Evolutionary conservation across 2,797 vertebrate species (phyloP), one percentile per base, ranked within the genome.

Genomic region (Phrynocephalus vlangalii): DNA sequence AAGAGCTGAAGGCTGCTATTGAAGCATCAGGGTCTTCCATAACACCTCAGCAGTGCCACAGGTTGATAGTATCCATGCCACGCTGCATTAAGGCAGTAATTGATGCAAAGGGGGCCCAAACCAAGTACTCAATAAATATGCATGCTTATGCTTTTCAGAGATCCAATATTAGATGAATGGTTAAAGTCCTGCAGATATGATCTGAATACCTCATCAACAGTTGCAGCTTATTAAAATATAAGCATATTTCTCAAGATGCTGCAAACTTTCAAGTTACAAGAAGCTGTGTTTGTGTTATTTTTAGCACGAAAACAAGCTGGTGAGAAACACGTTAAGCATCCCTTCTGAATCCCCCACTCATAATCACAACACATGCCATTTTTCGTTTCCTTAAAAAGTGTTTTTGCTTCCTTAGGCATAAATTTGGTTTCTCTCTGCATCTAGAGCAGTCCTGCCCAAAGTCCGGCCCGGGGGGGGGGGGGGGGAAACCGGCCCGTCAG

Each of bases 221-320:
- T 28, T 38, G n/a, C 56, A 13, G n/a, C 33, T 80, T 78, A 26
- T 26, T n/a, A n/a, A 79, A 79, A 79, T 56, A 13, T 56, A 28
- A 13, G 15, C 48, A 56, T 52, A 48, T 79, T 79, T 79, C 77
- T 30, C 30, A 15, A 79, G 50, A 28, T 18, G 22, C 77, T 8
- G 18, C 13, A 15, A 6, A 56, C 9, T 28, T 20, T 63, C n/a
- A 63, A 11, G 52, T 22, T 79, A 63, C 28, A 6, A 16, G 52
- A 33, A 56, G 89, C 87, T 15, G 83, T 44, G 38, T 44, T 6
- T 73, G 86, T 87, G 87, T 82, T 88, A 82, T 13, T 30, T 6
- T 56, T 5, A 73, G 70, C 20, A 83, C n/a, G 33, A 22, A 72
- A 33, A n/a, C 11, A 60, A 63, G 7, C 70, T 24, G n/a, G 11